Conservation (phyloP, 2,888 invertebrate species). For the Tachina lurida region DNA sequence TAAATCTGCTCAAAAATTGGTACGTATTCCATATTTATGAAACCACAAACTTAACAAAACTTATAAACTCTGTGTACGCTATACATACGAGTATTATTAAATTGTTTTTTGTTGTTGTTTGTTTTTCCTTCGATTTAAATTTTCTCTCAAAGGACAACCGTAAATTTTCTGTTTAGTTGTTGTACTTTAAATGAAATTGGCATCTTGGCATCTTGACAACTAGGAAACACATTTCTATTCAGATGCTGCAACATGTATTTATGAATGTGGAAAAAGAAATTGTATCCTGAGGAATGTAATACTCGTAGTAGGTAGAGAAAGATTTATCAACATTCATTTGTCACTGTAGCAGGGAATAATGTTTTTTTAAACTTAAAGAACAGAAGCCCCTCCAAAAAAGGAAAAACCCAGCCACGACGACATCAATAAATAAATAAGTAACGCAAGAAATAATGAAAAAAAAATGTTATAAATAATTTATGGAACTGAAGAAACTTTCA, state of each 20-base stretch:
- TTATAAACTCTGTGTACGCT: too few species aligned
- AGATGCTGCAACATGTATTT: not conserved
- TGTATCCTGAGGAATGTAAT: constrained; percentile 1
- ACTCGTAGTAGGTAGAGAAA: constrained; percentile 14
- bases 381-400: not conserved
- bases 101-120: too few species aligned
- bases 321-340: constrained; percentile 31
- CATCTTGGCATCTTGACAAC: not conserved
- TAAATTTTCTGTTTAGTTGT: too few species aligned
- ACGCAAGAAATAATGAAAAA: constrained; percentile 14
- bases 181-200: not conserved
- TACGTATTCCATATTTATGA: too few species aligned
- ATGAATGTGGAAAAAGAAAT: not conserved
- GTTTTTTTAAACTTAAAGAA: constrained; percentile 7
- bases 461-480: constrained; percentile 56
- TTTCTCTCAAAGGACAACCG: too few species aligned
- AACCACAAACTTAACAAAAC: too few species aligned
- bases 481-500: constrained; percentile 49
- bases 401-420: constrained; percentile 1
- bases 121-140: too few species aligned
- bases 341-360: constrained; percentile 25
- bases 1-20: too few species aligned
- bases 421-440: constrained; percentile 13
- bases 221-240: not conserved
- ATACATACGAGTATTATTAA: too few species aligned